Conservation (phyloP, 2,797 vertebrate genomes). For the Hirundo rustica region DNA sequence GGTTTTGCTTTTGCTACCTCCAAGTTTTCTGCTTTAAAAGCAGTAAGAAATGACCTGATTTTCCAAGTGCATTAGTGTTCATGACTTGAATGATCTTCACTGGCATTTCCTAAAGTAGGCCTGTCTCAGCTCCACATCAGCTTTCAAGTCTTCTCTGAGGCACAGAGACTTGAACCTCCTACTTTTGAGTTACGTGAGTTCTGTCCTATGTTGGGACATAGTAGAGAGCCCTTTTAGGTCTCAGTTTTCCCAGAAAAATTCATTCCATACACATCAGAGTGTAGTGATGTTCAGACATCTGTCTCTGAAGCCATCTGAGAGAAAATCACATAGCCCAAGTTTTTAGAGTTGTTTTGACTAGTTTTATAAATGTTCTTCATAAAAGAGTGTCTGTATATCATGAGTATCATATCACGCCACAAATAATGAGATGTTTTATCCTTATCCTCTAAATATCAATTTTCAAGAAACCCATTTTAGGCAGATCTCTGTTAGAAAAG, state of each 20-base stretch:
- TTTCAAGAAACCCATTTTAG: background rate
- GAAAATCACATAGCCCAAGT: background rate
- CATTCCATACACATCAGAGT: background rate
- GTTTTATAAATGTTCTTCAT: background rate
- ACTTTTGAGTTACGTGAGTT: background rate
- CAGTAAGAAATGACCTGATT: background rate
- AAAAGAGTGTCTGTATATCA: background rate
- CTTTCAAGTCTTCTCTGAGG: background rate
- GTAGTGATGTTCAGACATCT: background rate
- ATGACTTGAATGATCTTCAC: background rate
- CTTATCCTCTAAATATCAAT: background rate
- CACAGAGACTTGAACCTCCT: background rate
- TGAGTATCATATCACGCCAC: background rate
- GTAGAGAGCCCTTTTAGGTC: background rate
- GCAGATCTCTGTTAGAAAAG: background rate
- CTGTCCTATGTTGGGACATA: background rate
- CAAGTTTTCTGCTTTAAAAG: background rate
- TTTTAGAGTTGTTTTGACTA: background rate
- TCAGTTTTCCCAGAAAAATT: background rate
- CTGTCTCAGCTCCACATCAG: background rate
- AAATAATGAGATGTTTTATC: background rate
- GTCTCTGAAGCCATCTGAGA: background rate
- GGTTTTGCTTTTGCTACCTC: background rate
- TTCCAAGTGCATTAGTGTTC: background rate
- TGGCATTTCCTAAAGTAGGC: background rate